Percentiles rank a stretch among this genome's conserved stretches.
Conservation (phyloP, 2,113 vertebrate species). For the Cathartes aura region DNA sequence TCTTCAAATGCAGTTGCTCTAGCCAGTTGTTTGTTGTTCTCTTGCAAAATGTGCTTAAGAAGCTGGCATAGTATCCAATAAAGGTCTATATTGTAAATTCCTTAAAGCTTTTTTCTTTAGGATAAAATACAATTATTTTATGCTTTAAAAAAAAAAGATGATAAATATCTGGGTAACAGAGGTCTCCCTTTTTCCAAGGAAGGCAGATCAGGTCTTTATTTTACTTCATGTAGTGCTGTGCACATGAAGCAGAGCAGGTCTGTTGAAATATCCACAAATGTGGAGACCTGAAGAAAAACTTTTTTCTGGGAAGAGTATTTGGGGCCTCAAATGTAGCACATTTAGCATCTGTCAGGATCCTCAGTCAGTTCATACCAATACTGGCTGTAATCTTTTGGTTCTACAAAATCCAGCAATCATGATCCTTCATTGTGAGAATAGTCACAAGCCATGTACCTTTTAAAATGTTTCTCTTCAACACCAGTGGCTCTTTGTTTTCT, state of each 20-base stretch:
- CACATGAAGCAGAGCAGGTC: slow-evolving; percentile 76
- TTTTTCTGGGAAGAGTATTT: slow-evolving; percentile 58
- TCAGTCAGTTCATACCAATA: slow-evolving; percentile 43
- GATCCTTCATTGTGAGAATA: not conserved
- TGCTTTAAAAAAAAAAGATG: not conserved
- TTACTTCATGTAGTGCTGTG: slow-evolving; percentile 75
- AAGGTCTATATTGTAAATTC: not conserved
- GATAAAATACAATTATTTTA: not conserved
- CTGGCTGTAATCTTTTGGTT: not conserved
- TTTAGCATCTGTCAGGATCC: slow-evolving; percentile 66
- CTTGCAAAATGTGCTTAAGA: not conserved
- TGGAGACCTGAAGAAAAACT: slow-evolving; percentile 77
- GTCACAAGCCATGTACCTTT: not conserved
- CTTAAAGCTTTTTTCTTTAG: not conserved
- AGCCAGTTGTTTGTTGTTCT: not conserved
- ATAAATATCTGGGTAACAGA: not conserved
- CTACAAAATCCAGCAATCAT: not conserved
- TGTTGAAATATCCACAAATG: slow-evolving; percentile 73
- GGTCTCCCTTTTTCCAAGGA: not conserved
- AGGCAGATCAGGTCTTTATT: not conserved
- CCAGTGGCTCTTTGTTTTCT: not conserved
- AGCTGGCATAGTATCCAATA: not conserved
- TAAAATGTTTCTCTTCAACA: not conserved
- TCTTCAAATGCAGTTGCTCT: not conserved
- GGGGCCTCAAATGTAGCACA: slow-evolving; percentile 38